phyloP scores from a whole-genome alignment of 2,888 invertebrate genomes.

The Epinotia nisella region DNA sequence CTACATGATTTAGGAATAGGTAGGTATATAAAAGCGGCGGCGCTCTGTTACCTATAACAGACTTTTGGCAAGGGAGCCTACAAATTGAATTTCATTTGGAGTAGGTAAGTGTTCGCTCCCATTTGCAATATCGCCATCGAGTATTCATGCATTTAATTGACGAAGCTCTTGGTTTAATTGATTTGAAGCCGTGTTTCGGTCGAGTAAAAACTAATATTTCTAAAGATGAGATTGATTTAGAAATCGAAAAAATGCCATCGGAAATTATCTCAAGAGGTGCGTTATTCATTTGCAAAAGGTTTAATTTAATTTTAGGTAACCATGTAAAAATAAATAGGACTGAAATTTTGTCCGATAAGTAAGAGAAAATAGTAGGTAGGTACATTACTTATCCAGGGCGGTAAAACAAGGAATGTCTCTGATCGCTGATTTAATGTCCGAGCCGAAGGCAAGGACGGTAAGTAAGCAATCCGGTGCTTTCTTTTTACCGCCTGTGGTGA shows the following conservation, averaged over 20 bases:
- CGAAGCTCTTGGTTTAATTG: constrained; percentile 20
- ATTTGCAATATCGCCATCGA: constrained; percentile 19
- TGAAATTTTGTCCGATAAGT: too few relatives aligned
- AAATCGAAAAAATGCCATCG: not conserved
- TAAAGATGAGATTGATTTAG: not conserved
- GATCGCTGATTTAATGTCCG: too few relatives aligned
- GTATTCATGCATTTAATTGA: constrained; percentile 30
- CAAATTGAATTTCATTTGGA: constrained; percentile 23
- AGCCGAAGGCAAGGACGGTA: too few relatives aligned
- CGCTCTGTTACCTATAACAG: constrained; percentile 4
- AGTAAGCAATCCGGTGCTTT: too few relatives aligned
- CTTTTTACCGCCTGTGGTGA: too few relatives aligned
- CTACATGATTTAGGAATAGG: not conserved
- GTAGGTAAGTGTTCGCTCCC: constrained; percentile 8
- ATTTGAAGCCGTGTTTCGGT: not conserved
- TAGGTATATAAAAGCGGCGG: not conserved
- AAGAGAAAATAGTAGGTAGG: too few relatives aligned
- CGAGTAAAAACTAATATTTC: not conserved
- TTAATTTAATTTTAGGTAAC: not conserved
- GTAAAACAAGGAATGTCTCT: too few relatives aligned
- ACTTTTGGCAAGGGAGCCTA: constrained; percentile 1
- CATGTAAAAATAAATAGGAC: too few relatives aligned
- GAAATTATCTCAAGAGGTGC: not conserved
- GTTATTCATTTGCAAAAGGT: not conserved
- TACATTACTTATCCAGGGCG: too few relatives aligned